Evolutionary conservation across 2,797 vertebrate genomes (phyloP), one percentile per base, ranked within the genome.

Genomic region (Galago senegalensis): DNA sequence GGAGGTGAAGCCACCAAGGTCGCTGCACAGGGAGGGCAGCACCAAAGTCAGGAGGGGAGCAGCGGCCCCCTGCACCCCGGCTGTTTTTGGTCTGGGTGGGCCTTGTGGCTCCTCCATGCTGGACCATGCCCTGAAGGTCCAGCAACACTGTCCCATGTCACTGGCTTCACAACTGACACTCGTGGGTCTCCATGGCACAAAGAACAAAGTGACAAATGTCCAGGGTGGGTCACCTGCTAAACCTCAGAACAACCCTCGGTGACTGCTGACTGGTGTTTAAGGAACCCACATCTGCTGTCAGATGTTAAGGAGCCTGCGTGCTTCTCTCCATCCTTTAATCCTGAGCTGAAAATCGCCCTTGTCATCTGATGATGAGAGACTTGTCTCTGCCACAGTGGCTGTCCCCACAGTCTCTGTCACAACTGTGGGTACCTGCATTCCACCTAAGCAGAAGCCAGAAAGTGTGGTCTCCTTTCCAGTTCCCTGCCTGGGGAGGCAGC

Each of bases 361-460:
- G 88, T 87, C 61, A 61, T 73, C 40, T 86, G 20, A 56, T 56
- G 67, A 69, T 29, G 46, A 89, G 76, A 61, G 67, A 49, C 34
- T 89, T 80, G 34, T 46, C 82, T 89, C 79, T 87, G 81, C 91
- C 49, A 3, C n/a, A 1, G 65, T 86, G 70, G 75, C 79, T 69
- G 23, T 91, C 43, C 1, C 40, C 9, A 4, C 76, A 25, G 72
- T 56, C 13, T n/a, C 83, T 34, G 13, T 95, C 96, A 88, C 75
- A 96, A 94, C 88, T 83, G 75, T 11, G 13, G 58, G 77, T 53
- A 73, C 49, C 79, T 63, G 49, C 2, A 12, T 37, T 84, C 87
- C 37, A 53, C 88, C 75, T 77, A 73, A 85, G 87, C 90, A 96
- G 73, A 93, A 91, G 87, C 94, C 93, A 92, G 40, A 87, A 53